Conservation (phyloP, 2,113 vertebrate genomes). For the Platysternon megacephalum region DNA sequence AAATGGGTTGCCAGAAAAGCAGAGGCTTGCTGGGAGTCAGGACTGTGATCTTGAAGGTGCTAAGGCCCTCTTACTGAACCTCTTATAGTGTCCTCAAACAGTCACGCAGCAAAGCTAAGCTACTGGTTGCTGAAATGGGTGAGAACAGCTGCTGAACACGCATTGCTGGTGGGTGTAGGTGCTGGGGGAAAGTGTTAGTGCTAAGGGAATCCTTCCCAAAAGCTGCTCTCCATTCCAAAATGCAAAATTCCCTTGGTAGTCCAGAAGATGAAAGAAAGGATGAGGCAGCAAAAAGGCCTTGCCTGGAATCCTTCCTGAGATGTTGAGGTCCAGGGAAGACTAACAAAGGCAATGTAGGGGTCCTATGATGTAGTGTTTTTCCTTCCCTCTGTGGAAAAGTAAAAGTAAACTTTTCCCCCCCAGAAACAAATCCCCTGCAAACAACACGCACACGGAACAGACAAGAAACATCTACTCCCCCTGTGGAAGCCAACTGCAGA, state of each 20-base stretch:
- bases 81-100: not conserved
- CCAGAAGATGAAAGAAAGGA: not conserved
- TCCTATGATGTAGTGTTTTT: not conserved
- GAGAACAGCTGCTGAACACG: not conserved
- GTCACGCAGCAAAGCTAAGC: not conserved
- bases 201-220: not conserved
- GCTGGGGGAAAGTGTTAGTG: not conserved
- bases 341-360: not conserved
- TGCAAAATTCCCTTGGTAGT: not conserved
- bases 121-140: not conserved
- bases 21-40: not conserved
- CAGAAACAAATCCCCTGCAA: not conserved
- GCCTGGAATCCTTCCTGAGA: not conserved
- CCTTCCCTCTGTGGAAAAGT: not conserved
- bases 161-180: not conserved
- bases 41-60: not conserved
- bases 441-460: not conserved
- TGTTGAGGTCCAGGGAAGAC: not conserved
- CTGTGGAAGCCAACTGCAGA: not conserved
- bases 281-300: rapidly evolving
- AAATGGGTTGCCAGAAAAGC: not conserved
- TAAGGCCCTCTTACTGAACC: not conserved
- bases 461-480: not conserved
- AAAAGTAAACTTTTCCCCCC: not conserved
- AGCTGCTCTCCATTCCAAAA: not conserved